Conservation (phyloP, 2,797 vertebrate genomes). For the Tapirus indicus region DNA sequence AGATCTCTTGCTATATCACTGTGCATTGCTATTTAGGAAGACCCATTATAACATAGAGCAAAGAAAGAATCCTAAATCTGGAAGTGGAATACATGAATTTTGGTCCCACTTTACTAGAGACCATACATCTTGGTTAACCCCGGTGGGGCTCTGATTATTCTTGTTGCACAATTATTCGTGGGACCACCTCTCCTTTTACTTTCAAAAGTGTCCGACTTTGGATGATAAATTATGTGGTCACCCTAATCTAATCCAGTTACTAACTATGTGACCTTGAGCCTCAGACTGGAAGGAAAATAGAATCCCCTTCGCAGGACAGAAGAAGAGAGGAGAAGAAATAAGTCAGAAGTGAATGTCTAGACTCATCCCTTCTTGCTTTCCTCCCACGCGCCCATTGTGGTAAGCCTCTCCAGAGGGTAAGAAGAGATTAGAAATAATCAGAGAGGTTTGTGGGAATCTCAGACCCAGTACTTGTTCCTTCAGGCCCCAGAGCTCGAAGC, state of each 20-base stretch:
- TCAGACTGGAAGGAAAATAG: not conserved
- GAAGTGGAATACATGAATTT: not conserved
- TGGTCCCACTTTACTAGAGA: not conserved
- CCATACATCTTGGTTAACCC: not conserved
- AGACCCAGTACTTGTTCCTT: not conserved
- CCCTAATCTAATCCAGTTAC: not conserved
- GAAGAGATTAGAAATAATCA: not conserved
- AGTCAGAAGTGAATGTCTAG: not conserved
- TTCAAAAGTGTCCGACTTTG: not conserved
- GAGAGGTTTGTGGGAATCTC: not conserved
- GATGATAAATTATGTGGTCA: not conserved
- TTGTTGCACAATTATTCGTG: not conserved
- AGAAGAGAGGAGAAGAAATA: not conserved
- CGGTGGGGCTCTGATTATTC: not conserved
- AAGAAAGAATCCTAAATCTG: slow-evolving; percentile 27
- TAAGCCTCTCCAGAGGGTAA: not conserved
- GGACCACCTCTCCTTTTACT: not conserved
- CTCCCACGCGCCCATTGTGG: not conserved
- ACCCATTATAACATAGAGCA: not conserved
- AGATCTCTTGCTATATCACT: not conserved
- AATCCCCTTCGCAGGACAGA: not conserved
- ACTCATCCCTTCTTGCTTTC: not conserved
- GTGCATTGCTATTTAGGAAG: not conserved
- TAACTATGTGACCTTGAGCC: not conserved
- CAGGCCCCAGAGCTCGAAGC: not conserved